Conservation (phyloP, 2,113 vertebrate genomes). For the Pristiophorus japonicus region DNA sequence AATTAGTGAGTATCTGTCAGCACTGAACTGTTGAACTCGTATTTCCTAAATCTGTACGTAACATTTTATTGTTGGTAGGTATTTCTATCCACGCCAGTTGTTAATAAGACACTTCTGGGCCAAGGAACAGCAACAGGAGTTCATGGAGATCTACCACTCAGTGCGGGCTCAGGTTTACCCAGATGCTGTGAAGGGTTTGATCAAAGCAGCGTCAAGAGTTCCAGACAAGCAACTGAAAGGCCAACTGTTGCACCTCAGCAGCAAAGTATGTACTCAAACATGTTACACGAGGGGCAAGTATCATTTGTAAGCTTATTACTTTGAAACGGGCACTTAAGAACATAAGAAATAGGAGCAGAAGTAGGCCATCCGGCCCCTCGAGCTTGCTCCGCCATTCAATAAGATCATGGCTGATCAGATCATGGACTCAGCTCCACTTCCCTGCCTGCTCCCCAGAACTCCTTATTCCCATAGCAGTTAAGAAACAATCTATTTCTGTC, state of each 20-base stretch:
- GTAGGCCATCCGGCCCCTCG: no score
- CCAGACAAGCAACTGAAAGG: slow-evolving; percentile 51
- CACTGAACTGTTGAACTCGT: background rate
- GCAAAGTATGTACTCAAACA: slow-evolving; percentile 53
- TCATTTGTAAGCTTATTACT: slow-evolving; percentile 13
- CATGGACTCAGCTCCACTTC: no score
- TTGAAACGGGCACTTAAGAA: background rate
- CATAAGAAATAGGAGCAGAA: no score
- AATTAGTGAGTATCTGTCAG: background rate
- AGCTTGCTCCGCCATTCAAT: no score
- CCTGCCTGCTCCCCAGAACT: no score
- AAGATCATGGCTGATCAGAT: no score
- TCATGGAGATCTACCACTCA: slow-evolving; percentile 63
- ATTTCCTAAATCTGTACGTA: background rate
- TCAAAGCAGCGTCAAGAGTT: slow-evolving; percentile 44
- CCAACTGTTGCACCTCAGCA: slow-evolving; percentile 62
- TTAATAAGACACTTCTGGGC: slow-evolving; percentile 86
- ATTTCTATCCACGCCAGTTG: slow-evolving; percentile 82
- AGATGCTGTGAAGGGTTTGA: slow-evolving; percentile 57
- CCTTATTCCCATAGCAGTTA: no score
- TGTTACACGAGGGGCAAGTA: background rate
- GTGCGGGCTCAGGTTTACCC: slow-evolving; percentile 53
- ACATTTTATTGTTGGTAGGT: slow-evolving; percentile 57
- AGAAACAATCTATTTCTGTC: no score
- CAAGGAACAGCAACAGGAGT: slow-evolving; percentile 68